Evolutionary conservation across 2,797 vertebrate species (phyloP).

Genomic region (Poeciliopsis infans): DNA sequence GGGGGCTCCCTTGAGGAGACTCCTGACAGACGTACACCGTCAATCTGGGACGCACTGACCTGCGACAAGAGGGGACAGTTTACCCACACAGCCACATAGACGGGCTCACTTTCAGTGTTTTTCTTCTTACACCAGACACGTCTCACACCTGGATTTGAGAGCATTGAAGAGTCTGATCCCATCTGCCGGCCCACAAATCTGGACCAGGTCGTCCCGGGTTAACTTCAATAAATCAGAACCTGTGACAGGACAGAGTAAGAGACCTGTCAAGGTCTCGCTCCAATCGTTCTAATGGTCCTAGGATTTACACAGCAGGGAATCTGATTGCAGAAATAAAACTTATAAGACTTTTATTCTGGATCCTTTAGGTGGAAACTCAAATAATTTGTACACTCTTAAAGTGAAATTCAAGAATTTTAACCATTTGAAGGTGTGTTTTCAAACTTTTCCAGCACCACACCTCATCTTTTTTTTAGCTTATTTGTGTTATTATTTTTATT

Average conservation of each 20-base stretch:
- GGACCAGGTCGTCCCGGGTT: conserved; percentile 92
- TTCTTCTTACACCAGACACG: not conserved
- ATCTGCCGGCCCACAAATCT: conserved; percentile 95
- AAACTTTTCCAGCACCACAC: too few relatives aligned
- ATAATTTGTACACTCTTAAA: not conserved
- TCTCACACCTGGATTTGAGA: conserved; percentile 88
- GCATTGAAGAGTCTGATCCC: conserved; percentile 95
- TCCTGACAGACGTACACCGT: conserved; percentile 96
- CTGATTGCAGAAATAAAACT: not conserved
- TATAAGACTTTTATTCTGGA: not conserved
- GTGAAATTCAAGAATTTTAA: too few relatives aligned
- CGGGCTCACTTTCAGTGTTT: not conserved
- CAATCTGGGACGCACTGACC: conserved; percentile 91
- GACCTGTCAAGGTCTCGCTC: not conserved
- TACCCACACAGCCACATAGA: too few relatives aligned
- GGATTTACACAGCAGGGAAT: not conserved
- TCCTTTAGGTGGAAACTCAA: not conserved
- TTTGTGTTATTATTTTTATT: too few relatives aligned
- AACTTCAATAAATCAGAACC: conserved; percentile 96
- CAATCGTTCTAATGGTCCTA: not conserved
- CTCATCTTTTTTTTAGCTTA: too few relatives aligned
- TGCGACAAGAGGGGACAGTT: conserved; percentile 57
- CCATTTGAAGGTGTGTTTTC: too few relatives aligned
- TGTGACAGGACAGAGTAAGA: conserved; percentile 44
- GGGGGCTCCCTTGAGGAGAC: conserved; percentile 73